A percentile compares a stretch with the other conserved stretches of the same genome.
Conservation (phyloP, 1,140 invertebrate genomes). For the Drepana arcuata region DNA sequence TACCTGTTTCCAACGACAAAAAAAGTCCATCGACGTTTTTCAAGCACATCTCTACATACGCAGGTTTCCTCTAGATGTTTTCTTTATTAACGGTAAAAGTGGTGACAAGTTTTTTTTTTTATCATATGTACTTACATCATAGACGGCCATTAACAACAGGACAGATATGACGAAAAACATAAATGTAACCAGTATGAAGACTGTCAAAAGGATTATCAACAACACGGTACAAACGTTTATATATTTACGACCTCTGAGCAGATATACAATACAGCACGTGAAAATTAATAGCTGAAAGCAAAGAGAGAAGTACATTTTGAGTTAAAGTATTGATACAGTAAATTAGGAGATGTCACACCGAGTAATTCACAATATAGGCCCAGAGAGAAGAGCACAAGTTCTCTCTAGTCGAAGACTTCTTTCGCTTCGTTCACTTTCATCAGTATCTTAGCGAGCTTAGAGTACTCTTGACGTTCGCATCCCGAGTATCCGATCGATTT, state of each 20-base stretch:
- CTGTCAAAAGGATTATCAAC: slow-evolving; percentile 3
- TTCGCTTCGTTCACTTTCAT: neutral
- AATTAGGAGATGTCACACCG: too few species aligned
- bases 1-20: too few species aligned
- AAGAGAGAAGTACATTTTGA: neutral
- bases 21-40: too few species aligned
- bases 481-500: too few species aligned
- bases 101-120: too few species aligned
- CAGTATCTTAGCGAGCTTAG: neutral
- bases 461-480: too few species aligned
- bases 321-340: too few species aligned
- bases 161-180: slow-evolving; percentile 7
- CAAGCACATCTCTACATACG: too few species aligned
- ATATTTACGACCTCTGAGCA: slow-evolving; percentile 3
- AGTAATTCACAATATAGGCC: too few species aligned
- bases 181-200: slow-evolving; percentile 4
- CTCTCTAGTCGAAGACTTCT: neutral
- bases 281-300: slow-evolving; percentile 7
- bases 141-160: slow-evolving; percentile 1
- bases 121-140: slow-evolving; percentile 4
- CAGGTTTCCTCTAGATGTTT: too few species aligned
- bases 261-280: slow-evolving; percentile 1
- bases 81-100: too few species aligned
- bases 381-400: too few species aligned
- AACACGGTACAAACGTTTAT: neutral